Percentiles rank a stretch among this genome's conserved stretches.
These are phyloP conservation scores for Podilymbus podiceps DNA, from an alignment of 2,113 vertebrate genomes.

Conservation along the genomic window DNA sequence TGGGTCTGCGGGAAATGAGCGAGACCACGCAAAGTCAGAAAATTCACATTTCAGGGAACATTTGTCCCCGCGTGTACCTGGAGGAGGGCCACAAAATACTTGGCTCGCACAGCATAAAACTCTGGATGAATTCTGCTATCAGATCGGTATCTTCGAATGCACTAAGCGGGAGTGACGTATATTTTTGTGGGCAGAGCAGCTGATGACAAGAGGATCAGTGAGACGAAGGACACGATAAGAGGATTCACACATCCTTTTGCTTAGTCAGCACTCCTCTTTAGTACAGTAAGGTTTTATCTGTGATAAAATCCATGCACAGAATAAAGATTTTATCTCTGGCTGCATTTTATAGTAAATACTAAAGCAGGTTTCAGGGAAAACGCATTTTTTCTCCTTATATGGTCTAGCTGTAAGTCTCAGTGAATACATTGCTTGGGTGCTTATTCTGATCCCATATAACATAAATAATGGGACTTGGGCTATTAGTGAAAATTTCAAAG, in stretches of 20 bases:
- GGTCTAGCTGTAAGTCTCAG: conserved; percentile 11
- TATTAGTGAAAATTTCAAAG: neutral
- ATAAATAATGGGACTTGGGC: neutral
- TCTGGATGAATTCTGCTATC: neutral
- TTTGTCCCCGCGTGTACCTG: neutral
- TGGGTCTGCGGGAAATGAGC: neutral
- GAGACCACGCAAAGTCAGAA: neutral
- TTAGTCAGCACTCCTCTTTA: neutral
- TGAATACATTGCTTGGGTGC: neutral
- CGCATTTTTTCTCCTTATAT: conserved; percentile 56
- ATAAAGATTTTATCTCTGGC: neutral
- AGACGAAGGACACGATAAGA: fast-evolving
- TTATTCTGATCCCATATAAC: neutral
- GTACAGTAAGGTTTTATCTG: neutral
- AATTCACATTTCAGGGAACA: neutral
- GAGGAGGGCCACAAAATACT: neutral
- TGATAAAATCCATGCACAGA: neutral
- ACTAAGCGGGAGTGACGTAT: neutral
- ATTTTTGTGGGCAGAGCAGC: neutral
- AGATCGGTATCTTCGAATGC: neutral
- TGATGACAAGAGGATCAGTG: neutral
- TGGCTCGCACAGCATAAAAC: neutral
- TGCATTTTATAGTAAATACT: conserved; percentile 7
- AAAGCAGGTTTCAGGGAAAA: conserved; percentile 42
- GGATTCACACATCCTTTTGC: neutral